Evolutionary conservation across 1,140 invertebrate genomes (phyloP).

Genomic region (Diorhabda sublineata): DNA sequence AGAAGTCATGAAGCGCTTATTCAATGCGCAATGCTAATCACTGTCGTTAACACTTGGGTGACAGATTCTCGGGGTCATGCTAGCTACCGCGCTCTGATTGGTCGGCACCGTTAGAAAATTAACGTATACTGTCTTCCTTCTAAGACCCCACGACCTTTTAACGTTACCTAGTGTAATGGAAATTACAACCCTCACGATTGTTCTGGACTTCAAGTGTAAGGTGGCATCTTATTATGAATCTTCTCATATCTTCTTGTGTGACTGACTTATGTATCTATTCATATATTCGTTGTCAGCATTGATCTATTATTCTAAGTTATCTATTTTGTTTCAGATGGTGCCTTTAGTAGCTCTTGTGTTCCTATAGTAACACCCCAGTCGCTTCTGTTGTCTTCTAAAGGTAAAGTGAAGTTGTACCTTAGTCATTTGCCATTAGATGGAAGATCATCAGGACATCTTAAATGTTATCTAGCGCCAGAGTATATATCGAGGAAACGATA

Average conservation of each 20-base stretch:
- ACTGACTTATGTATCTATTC: neutral
- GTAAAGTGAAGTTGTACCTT: conserved; percentile 48
- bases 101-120: no score
- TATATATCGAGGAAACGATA: conserved; percentile 52
- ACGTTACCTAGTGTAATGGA: no score
- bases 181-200: no score
- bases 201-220: no score
- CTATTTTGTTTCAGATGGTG: conserved; percentile 50
- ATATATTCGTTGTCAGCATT: neutral
- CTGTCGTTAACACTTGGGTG: no score
- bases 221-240: no score
- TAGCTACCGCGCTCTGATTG: no score
- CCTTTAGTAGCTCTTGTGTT: conserved; percentile 50
- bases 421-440: conserved; percentile 26
- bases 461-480: conserved; percentile 55
- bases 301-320: neutral
- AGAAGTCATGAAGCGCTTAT: no score
- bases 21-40: no score
- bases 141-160: no score
- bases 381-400: conserved; percentile 52
- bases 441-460: conserved; percentile 50
- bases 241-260: neutral
- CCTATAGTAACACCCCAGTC: conserved; percentile 55
- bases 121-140: no score
- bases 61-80: no score